Evolutionary conservation across 92 coral and sea anemone species (phyloP).

Genomic region (Phymanthus crucifer): DNA sequence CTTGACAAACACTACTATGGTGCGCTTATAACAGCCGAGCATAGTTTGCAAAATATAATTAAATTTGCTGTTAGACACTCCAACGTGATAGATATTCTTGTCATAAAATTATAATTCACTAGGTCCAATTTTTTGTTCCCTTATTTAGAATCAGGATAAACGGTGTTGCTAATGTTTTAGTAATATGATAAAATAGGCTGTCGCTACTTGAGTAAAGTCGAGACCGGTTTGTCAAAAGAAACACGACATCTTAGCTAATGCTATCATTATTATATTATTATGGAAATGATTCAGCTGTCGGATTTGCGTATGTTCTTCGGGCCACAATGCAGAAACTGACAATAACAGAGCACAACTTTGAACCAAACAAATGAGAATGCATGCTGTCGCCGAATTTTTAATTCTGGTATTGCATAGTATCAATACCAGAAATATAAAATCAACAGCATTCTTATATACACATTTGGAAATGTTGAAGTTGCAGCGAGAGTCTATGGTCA

Average conservation of each 20-base stretch:
- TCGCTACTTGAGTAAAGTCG: background rate
- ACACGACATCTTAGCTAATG: background rate
- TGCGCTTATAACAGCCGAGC: too few relatives aligned
- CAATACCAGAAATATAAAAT: too few relatives aligned
- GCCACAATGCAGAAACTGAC: background rate
- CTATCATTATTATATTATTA: background rate
- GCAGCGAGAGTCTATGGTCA: too few relatives aligned
- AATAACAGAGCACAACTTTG: background rate
- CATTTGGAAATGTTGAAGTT: too few relatives aligned
- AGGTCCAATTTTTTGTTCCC: background rate
- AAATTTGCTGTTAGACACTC: background rate
- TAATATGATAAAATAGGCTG: background rate
- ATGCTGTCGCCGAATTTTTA: background rate
- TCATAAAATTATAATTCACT: too few relatives aligned
- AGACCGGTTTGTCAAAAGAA: background rate
- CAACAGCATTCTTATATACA: too few relatives aligned
- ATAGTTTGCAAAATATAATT: background rate
- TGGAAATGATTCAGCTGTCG: constrained; percentile 4
- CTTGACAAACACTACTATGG: background rate
- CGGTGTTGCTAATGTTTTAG: background rate
- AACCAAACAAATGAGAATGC: background rate
- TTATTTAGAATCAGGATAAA: background rate
- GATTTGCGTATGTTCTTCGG: background rate
- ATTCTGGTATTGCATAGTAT: background rate
- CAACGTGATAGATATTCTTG: too few relatives aligned